Evolutionary conservation across 2,888 invertebrate genomes (phyloP), one percentile per base, ranked within the genome.

Genomic region (Hydropsyche betteni): DNA sequence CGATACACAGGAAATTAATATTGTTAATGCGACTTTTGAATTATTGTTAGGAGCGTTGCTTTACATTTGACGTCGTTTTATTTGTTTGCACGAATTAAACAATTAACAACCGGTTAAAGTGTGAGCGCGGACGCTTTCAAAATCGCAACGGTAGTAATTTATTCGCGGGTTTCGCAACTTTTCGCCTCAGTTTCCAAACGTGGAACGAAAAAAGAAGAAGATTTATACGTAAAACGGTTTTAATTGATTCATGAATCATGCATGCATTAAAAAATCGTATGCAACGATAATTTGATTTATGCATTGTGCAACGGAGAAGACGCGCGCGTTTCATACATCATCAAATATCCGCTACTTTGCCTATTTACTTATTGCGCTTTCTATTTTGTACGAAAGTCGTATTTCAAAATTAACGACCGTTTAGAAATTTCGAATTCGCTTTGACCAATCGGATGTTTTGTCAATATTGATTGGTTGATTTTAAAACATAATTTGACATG

Each of bases 261-360:
- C 58, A 58, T 16, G 58, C 58, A 58, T 58, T 58, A 58, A 44
- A 44, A 44, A 44, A 44, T 44, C 24, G 58, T 24, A 58, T 58
- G 58, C 58, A 58, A 16, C 58, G 58, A 58, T 58, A 58, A 58
- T 58, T 58, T 58, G 58, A 58, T 58, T 58, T 58, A 58, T 58
- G 58, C 58, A 58, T 58, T 24, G 58, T 58, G 58, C 58, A 58
- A 58, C 58, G 16, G 16, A 44, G 44, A 58, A 58, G 58, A 58
- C 58, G 58, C 10, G 44, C 14, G 58, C 8, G n/a, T 44, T 10
- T 16, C 24, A 58, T 24, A 58, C 58, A 58, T 16, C 58, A 58
- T 58, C 58, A 58, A 58, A 44, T 10, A 58, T 58, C 58, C 58
- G 58, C 16, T 58, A 44, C 44, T 44, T 44, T 44, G 44, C 44